Evolutionary conservation across 2,888 invertebrate genomes (phyloP), one percentile per base, ranked within the genome.

Genomic region (Himalopsyche tibetana): DNA sequence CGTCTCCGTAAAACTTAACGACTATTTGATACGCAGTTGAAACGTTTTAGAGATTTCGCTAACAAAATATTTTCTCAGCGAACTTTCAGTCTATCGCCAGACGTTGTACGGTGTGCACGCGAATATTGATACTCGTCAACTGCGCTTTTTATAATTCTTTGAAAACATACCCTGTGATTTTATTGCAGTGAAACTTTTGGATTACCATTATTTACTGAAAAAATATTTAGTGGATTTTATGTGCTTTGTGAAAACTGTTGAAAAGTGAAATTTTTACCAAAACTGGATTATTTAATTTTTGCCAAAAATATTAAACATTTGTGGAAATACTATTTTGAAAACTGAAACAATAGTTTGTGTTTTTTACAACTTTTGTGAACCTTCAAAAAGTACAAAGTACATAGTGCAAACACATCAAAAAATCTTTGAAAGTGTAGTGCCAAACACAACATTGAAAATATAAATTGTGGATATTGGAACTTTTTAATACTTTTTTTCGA

Each of bases 61-160:
- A 42, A 36, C 28, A 36, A 38, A 28, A 82, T 82, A 85, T 40
- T 82, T 56, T 40, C 63, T 38, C 80, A 28, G 74, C 28, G 36
- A 51, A 82, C 80, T 82, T 85, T 85, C 69, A 85, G 84, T 85
- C 82, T 28, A 12, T 51, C 84, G 84, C 51, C 19, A 82, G 82
- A 85, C 84, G 81, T 69, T 19, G 69, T 8, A 19, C 36, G 17
- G 69, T 28, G 36, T 19, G 51, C 82, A 85, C 82, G 85, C 69
- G 9, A 63, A n/a, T 56, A 28, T 55, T 6, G 63, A 63, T 63
- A 63, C 63, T 19, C n/a, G 19, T 28, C 63, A 63, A 28, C 19
- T 63, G 28, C 63, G 63, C 63, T 63, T 28, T 19, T 63, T 19
- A 63, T 4, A 63, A 19, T 8, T 63, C n/a, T 63, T 63, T 19